Conservation (phyloP, 2,113 vertebrate genomes). For the Capricornis sumatraensis region DNA sequence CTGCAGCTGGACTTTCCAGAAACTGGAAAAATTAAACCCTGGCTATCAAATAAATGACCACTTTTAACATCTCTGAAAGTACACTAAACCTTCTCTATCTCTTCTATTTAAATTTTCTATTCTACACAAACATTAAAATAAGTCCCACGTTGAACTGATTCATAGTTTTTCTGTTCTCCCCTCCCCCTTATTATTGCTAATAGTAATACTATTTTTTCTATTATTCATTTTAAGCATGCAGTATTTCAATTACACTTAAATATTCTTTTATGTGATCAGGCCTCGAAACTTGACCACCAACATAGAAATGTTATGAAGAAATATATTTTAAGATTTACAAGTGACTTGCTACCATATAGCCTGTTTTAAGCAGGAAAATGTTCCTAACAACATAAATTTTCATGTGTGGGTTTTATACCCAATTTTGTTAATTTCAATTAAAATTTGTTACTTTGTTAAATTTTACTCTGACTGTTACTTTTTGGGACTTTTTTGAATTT, state of each 20-base stretch:
- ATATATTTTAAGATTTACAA: not conserved
- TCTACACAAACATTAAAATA: not conserved
- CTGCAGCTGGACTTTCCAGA: not conserved
- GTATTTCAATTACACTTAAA: not conserved
- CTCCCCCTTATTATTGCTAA: not conserved
- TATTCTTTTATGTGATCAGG: not conserved
- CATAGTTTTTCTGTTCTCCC: not conserved
- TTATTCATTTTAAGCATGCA: not conserved
- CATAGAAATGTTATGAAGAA: not conserved
- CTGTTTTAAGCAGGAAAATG: not conserved
- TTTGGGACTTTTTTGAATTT: not conserved
- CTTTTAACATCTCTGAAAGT: not conserved
- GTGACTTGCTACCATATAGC: not conserved
- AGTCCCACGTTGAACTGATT: not conserved
- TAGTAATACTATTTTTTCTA: not conserved
- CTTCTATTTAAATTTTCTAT: not conserved
- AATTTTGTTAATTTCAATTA: not conserved
- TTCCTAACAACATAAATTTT: not conserved
- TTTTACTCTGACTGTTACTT: not conserved
- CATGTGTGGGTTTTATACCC: not conserved
- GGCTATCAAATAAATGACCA: not conserved
- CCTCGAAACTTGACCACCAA: not conserved
- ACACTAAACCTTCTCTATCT: not conserved
- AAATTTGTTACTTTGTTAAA: not conserved
- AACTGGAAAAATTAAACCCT: conserved; percentile 8